phyloP scores from a whole-genome alignment of 1,140 invertebrate species.

The Stenopsyche tienmushanensis region DNA sequence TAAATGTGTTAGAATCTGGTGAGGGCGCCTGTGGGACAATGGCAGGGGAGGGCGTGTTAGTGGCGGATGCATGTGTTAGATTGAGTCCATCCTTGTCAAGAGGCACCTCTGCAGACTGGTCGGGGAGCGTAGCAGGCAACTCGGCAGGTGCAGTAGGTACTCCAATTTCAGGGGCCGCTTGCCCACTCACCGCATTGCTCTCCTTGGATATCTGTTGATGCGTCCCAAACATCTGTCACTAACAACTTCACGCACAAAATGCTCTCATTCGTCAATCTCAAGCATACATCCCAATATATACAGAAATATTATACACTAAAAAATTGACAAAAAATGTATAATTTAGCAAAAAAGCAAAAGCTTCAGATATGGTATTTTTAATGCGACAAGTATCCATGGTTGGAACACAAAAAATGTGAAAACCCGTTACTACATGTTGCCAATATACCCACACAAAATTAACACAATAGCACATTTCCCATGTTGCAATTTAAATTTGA shows the following conservation, averaged over 20 bases:
- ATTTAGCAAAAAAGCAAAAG: constrained; percentile 36
- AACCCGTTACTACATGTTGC: constrained; percentile 19
- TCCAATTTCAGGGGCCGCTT: constrained; percentile 30
- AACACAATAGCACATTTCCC: background rate
- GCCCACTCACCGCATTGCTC: constrained; percentile 50
- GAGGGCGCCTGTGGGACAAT: constrained; percentile 40
- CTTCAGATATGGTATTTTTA: too few species aligned
- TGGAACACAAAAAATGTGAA: too few species aligned
- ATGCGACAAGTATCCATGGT: too few species aligned
- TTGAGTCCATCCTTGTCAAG: constrained; percentile 39
- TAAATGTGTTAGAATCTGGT: constrained; percentile 46
- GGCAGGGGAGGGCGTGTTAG: constrained; percentile 43
- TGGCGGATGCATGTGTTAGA: constrained; percentile 38
- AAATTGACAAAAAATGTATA: constrained; percentile 1
- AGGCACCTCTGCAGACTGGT: constrained; percentile 41
- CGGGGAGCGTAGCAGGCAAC: constrained; percentile 46
- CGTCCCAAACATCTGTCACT: constrained; percentile 41
- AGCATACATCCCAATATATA: background rate
- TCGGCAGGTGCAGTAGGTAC: constrained; percentile 39
- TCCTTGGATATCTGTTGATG: constrained; percentile 64
- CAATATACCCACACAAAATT: constrained; percentile 8
- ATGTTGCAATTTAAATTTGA: constrained; percentile 12
- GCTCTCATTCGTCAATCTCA: constrained; percentile 16
- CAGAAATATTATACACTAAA: constrained; percentile 11
- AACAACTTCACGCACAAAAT: constrained; percentile 39